phyloP scores from a whole-genome alignment of 2,113 vertebrate species.

The Actenoides lindsayi region DNA sequence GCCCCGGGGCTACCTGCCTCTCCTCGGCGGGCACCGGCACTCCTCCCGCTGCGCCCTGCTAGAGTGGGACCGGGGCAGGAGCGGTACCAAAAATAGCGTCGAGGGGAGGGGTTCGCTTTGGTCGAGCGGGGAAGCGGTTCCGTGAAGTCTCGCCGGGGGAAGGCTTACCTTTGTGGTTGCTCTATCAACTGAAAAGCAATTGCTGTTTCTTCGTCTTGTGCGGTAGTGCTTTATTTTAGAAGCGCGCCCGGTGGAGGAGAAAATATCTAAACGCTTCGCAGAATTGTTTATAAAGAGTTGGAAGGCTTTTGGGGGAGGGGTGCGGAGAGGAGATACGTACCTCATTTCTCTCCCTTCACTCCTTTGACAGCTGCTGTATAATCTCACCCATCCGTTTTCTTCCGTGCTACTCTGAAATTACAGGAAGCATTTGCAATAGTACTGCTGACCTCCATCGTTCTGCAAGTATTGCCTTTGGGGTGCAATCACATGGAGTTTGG shows the following conservation, averaged over 20 bases:
- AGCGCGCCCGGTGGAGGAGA: background rate
- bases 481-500: conserved; percentile 15
- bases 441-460: conserved; percentile 34
- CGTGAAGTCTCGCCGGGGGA: background rate
- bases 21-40: background rate
- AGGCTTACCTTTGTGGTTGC: background rate
- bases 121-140: background rate
- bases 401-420: conserved; percentile 15
- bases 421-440: conserved; percentile 43
- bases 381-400: conserved; percentile 56
- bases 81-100: background rate
- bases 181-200: background rate
- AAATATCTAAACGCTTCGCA: background rate
- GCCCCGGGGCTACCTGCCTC: conserved; percentile 56
- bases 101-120: background rate
- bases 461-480: conserved; percentile 27
- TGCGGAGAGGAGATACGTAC: background rate
- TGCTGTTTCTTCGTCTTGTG: background rate
- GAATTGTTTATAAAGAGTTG: background rate
- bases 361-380: conserved; percentile 29
- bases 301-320: conserved; percentile 11
- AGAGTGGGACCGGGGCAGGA: background rate
- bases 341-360: background rate
- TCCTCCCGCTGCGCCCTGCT: background rate
- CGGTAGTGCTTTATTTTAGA: background rate